A percentile compares a stretch with the other conserved stretches of the same genome.
Evolutionary conservation across 1,140 invertebrate species (phyloP).

Genomic region (Muscidifurax raptorellus): DNA sequence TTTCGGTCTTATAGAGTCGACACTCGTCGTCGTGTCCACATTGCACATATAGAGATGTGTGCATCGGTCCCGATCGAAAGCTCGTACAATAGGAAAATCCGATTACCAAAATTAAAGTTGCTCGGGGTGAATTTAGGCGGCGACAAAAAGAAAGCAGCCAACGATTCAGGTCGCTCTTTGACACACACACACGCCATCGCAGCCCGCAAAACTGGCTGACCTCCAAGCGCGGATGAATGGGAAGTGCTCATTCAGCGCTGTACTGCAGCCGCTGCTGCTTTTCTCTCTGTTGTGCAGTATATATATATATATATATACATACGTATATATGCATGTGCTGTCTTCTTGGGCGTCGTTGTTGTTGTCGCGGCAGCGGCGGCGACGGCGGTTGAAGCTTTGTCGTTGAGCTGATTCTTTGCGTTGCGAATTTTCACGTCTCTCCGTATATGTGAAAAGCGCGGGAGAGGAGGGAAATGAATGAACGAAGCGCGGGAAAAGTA

Average conservation of each 20-base stretch:
- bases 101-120: neutral
- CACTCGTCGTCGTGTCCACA: no score
- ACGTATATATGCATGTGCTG: no score
- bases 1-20: neutral
- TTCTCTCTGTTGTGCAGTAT: neutral
- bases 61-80: no score
- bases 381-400: no score
- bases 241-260: conserved; percentile 66
- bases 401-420: neutral
- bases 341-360: neutral
- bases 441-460: neutral
- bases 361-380: neutral
- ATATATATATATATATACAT: neutral
- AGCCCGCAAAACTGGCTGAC: conserved; percentile 67
- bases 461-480: neutral
- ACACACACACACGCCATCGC: conserved; percentile 39
- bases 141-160: neutral
- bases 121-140: neutral
- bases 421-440: neutral
- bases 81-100: neutral
- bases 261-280: conserved; percentile 8
- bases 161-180: conserved; percentile 8
- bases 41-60: no score
- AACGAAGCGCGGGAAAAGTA: conserved; percentile 1
- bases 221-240: conserved; percentile 69